phyloP scores from a whole-genome alignment of 2,113 vertebrate genomes.

The Strigops habroptila region DNA sequence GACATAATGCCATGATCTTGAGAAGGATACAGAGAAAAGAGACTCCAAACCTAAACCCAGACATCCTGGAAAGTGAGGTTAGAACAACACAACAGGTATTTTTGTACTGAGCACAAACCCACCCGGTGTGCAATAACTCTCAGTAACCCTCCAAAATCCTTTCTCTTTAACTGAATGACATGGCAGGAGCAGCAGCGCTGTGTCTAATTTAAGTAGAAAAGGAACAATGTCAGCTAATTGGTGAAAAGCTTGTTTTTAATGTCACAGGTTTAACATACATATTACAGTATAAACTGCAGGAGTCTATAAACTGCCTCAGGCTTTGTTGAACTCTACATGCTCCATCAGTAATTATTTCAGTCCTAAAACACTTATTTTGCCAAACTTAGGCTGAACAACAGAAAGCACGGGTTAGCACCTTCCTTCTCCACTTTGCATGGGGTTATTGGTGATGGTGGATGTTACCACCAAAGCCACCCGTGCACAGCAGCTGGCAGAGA shows the following conservation, averaged over 20 bases:
- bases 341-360: conserved; percentile 6
- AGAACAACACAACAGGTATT: background rate
- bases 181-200: background rate
- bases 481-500: background rate
- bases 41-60: background rate
- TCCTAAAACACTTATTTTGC: background rate
- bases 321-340: conserved; percentile 12
- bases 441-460: background rate
- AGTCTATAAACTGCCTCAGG: background rate
- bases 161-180: background rate
- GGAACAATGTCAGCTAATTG: background rate
- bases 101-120: background rate
- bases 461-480: background rate
- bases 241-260: background rate
- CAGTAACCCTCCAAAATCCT: background rate
- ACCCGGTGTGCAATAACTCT: background rate
- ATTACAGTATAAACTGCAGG: background rate
- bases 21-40: background rate
- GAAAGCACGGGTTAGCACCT: background rate
- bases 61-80: too few species aligned
- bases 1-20: background rate
- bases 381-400: background rate
- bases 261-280: background rate
- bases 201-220: background rate
- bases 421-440: background rate